A percentile compares a stretch with the other conserved stretches of the same genome.
phyloP scores from a whole-genome alignment of 2,113 vertebrate genomes.

The Sylvicapra grimmia region DNA sequence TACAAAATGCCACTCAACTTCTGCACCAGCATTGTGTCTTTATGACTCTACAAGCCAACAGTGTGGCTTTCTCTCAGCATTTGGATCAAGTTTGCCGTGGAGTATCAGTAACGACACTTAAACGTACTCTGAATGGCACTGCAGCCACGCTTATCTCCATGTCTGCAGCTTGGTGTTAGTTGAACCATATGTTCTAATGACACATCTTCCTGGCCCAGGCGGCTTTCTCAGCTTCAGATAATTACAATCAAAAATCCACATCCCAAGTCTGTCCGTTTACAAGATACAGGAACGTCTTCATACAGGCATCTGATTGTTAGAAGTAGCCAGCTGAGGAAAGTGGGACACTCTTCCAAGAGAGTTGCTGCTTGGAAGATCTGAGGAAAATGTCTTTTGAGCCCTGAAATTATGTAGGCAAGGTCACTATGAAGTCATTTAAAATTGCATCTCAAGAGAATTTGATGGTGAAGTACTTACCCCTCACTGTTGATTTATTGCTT shows the following conservation, averaged over 20 bases:
- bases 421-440: conserved; percentile 57
- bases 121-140: neutral
- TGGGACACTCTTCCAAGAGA: neutral
- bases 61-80: neutral
- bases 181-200: neutral
- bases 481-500: conserved; percentile 66
- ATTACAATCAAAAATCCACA: neutral
- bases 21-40: neutral
- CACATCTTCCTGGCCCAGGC: neutral
- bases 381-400: neutral
- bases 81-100: neutral
- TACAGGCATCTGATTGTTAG: neutral
- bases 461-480: conserved; percentile 10
- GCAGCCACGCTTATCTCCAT: neutral
- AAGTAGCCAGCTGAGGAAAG: neutral
- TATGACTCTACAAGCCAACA: neutral
- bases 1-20: neutral
- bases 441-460: conserved; percentile 35
- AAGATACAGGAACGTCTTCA: neutral
- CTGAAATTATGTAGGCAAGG: conserved; percentile 56
- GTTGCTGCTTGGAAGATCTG: neutral
- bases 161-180: neutral
- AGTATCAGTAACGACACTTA: neutral
- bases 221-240: neutral
- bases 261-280: neutral